These are phyloP conservation scores for Autographa gamma DNA, from an alignment of 2,888 invertebrate species.

Conservation along the genomic window DNA sequence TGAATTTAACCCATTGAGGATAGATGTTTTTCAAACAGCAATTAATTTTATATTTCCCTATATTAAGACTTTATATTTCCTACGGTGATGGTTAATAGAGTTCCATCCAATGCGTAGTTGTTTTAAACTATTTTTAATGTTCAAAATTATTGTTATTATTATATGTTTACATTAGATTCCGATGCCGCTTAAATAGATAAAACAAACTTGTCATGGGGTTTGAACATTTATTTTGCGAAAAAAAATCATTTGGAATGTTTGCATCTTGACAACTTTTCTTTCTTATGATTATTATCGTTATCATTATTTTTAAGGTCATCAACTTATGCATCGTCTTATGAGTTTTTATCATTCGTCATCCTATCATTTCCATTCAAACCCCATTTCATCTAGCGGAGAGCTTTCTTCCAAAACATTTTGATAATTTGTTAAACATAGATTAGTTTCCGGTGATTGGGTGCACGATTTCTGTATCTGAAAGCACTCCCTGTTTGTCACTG, in stretches of 20 bases:
- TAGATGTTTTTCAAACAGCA: slow-evolving; percentile 49
- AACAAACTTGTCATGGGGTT: slow-evolving; percentile 86
- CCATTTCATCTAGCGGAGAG: slow-evolving; percentile 87
- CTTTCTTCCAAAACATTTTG: slow-evolving; percentile 74
- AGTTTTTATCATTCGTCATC: slow-evolving; percentile 69
- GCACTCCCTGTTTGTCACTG: slow-evolving; percentile 82
- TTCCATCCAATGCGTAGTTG: slow-evolving; percentile 54
- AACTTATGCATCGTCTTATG: slow-evolving; percentile 78
- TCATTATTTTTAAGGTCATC: slow-evolving; percentile 73
- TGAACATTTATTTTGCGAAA: slow-evolving; percentile 85
- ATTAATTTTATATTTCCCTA: slow-evolving; percentile 25
- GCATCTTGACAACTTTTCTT: slow-evolving; percentile 89
- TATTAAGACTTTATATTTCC: slow-evolving; percentile 45
- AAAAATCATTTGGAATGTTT: slow-evolving; percentile 86
- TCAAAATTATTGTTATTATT: slow-evolving; percentile 58
- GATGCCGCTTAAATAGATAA: slow-evolving; percentile 76
- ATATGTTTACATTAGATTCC: slow-evolving; percentile 68
- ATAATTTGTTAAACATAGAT: slow-evolving; percentile 56
- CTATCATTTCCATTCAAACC: slow-evolving; percentile 85
- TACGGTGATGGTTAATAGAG: slow-evolving; percentile 73
- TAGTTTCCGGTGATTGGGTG: slow-evolving; percentile 84
- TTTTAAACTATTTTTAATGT: slow-evolving; percentile 54
- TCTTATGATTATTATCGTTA: slow-evolving; percentile 69
- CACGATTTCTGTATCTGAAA: slow-evolving; percentile 83
- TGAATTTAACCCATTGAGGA: not conserved